Conservation (phyloP, 2,113 vertebrate genomes). For the Peromyscus leucopus region DNA sequence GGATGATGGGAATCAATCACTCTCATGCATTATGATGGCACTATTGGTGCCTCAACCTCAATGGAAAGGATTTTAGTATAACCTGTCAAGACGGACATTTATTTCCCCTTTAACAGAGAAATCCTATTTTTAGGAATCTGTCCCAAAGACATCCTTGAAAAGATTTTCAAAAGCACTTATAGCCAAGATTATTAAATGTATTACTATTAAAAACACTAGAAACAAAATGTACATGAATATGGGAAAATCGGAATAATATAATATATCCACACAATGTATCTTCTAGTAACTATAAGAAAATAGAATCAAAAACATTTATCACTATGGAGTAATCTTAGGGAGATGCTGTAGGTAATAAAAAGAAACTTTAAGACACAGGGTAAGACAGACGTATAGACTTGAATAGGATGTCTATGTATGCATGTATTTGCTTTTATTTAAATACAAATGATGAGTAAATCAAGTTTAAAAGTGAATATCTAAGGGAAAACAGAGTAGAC, state of each 20-base stretch:
- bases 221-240: constrained; percentile 31
- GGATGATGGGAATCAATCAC: background rate
- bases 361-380: background rate
- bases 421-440: constrained; percentile 32
- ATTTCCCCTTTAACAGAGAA: constrained; percentile 8
- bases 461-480: background rate
- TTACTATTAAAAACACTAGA: constrained; percentile 6
- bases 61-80: background rate
- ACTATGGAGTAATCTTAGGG: background rate
- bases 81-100: background rate
- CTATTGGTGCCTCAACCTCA: background rate
- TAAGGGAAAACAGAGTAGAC: background rate
- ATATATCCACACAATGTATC: background rate
- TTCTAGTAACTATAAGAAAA: background rate
- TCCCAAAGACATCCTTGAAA: constrained; percentile 17
- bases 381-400: background rate
- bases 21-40: background rate
- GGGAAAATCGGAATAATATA: background rate
- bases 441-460: constrained; percentile 38
- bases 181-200: background rate
- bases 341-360: constrained; percentile 1
- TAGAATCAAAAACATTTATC: background rate
- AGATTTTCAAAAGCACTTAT: background rate
- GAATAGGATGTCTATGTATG: background rate
- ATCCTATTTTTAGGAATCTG: constrained; percentile 27